Base-by-base conservation (phyloP, 2,113 vertebrate species). In the Ameiurus melas region DNA sequence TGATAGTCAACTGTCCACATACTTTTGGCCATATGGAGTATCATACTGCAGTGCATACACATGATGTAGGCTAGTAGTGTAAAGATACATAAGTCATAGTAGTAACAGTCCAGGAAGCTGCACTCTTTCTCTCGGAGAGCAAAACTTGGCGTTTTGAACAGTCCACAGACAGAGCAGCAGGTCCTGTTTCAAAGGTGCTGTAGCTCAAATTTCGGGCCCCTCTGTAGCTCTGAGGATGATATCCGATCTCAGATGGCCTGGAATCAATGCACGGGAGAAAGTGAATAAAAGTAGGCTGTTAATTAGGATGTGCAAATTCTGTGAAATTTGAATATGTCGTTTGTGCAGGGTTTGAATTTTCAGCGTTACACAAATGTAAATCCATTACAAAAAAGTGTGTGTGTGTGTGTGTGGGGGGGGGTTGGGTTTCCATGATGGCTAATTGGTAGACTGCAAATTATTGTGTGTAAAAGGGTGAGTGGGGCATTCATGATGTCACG, bases 221-320 rank as follows among this genome's bases (percentile, higher is more conserved):
- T 93, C 91, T 86, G 89, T 92, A 81, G 90, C 92, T 91, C 92
- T 91, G 73, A 87, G 87, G 93, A 90, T 93, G 94, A 94, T 71
- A 96, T 89, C 86, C 39, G 93, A 95, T 94, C 92, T 89, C 81
- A 58, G 83, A 70, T 88, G 89, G 93, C 91, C 93, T 92, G 94
- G 90, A 89, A 90, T 92, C 88, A 75, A 39, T 81, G 75, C 58
- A 86, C 19, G 12, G 47, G 55, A 55, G 64, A 71, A 39, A 33
- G 57, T 25, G 58, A 51, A 71, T 36, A 78, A 77, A n/a, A 78
- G 55, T 47, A 14, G 43, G 51, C 77, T 53, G 17, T 43, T 10
- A 47, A 43, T 58, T 30, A 57, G 17, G 7, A 30, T 58, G 19
- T 53, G 25, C 17, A 79, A 81, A 57, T 58, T 58, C 17, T 81